Percentiles rank a stretch among this genome's conserved stretches.
These are phyloP conservation scores for Ailurus styani DNA, from an alignment of 2,113 vertebrate genomes.

Conservation along the genomic window DNA sequence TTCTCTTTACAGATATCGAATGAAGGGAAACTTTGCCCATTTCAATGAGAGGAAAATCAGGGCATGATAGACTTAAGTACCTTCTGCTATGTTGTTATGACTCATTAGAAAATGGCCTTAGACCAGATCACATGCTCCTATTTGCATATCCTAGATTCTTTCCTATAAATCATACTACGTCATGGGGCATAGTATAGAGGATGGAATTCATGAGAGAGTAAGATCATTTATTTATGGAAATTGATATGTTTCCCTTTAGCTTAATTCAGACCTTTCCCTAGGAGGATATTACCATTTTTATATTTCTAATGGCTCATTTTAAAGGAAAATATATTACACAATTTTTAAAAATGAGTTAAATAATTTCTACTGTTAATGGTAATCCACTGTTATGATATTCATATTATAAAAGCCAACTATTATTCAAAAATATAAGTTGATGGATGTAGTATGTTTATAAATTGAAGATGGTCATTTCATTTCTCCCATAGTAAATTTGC, in stretches of 20 bases:
- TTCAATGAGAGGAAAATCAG: not conserved
- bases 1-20: not conserved
- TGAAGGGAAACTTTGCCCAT: not conserved
- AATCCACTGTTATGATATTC: slow-evolving; percentile 65
- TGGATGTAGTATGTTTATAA: slow-evolving; percentile 68
- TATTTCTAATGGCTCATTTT: slow-evolving; percentile 38
- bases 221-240: slow-evolving; percentile 9
- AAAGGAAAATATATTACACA: slow-evolving; percentile 53
- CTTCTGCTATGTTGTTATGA: not conserved
- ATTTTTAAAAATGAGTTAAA: slow-evolving; percentile 50
- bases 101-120: not conserved
- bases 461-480: slow-evolving; percentile 63
- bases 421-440: slow-evolving; percentile 74
- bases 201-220: not conserved
- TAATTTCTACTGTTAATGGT: slow-evolving; percentile 68
- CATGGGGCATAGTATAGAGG: not conserved
- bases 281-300: slow-evolving; percentile 40
- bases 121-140: not conserved
- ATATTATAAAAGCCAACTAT: slow-evolving; percentile 73
- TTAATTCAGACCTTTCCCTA: not conserved
- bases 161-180: not conserved
- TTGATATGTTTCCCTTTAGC: slow-evolving; percentile 19
- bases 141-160: not conserved
- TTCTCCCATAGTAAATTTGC: slow-evolving; percentile 68
- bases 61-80: not conserved